Conservation (phyloP, 2,888 invertebrate genomes). For the Plagodis pulveraria region DNA sequence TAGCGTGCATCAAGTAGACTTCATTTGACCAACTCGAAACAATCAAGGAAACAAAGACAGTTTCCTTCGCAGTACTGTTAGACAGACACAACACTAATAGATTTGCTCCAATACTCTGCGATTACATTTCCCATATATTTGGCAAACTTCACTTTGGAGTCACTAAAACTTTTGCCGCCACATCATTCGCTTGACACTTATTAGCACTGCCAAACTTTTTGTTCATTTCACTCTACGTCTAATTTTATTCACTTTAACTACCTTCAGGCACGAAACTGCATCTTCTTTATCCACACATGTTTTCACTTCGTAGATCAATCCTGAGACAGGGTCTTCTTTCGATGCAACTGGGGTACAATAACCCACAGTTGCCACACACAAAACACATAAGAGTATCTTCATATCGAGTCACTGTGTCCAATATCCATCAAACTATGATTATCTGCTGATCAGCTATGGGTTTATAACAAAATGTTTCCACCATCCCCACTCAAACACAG, state of each 20-base stretch:
- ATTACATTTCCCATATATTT: too few relatives aligned
- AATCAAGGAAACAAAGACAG: too few relatives aligned
- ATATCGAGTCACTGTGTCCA: constrained; percentile 63
- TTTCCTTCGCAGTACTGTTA: too few relatives aligned
- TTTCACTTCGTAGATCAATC: constrained; percentile 18
- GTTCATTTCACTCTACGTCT: background rate
- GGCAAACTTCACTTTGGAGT: too few relatives aligned
- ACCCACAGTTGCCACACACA: constrained; percentile 62
- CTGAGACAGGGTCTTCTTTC: constrained; percentile 7
- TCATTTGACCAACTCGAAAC: too few relatives aligned
- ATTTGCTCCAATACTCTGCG: too few relatives aligned
- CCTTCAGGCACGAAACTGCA: constrained; percentile 74
- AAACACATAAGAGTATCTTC: constrained; percentile 67
- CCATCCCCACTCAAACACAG: constrained; percentile 66
- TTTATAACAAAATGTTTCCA: constrained; percentile 69
- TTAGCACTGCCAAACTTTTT: too few relatives aligned
- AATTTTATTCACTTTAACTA: constrained; percentile 43
- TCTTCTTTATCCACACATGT: constrained; percentile 37
- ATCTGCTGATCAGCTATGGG: constrained; percentile 70
- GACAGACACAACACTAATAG: too few relatives aligned
- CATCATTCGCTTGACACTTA: too few relatives aligned
- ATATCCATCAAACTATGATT: constrained; percentile 73
- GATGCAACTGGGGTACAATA: constrained; percentile 55
- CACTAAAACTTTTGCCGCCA: too few relatives aligned
- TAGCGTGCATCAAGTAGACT: too few relatives aligned